phyloP scores from a whole-genome alignment of 2,888 invertebrate genomes.

The Zootermopsis nevadensis region DNA sequence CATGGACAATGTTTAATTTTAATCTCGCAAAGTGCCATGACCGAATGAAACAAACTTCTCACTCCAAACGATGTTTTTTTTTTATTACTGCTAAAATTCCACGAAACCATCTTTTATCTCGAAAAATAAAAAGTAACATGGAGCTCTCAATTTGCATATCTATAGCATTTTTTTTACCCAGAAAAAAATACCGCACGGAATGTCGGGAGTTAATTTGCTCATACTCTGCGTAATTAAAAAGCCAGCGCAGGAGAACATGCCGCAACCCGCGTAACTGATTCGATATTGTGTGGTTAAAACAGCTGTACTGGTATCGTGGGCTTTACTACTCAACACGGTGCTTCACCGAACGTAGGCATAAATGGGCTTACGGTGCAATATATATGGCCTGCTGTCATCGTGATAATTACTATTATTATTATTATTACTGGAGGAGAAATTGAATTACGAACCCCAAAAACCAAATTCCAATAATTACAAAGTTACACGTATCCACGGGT shows the following conservation, averaged over 20 bases:
- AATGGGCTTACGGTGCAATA: background rate
- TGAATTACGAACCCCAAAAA: conserved; percentile 4
- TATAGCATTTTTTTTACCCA: background rate
- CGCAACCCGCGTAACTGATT: background rate
- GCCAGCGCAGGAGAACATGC: background rate
- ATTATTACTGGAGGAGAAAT: background rate
- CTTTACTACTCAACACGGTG: background rate
- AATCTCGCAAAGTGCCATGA: conserved; percentile 29
- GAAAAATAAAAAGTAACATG: background rate
- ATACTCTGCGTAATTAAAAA: conserved; percentile 39
- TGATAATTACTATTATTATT: background rate
- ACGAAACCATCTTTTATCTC: conserved; percentile 24
- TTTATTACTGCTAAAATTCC: conserved; percentile 34
- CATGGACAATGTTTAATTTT: conserved; percentile 22
- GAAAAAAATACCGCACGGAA: conserved; percentile 18
- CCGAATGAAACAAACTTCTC: background rate
- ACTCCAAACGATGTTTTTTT: background rate
- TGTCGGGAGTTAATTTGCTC: conserved; percentile 43
- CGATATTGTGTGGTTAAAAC: background rate
- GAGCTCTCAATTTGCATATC: conserved; percentile 16
- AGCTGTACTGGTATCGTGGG: background rate
- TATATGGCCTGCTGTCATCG: background rate
- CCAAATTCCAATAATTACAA: conserved; percentile 25
- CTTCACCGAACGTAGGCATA: background rate
- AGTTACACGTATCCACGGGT: conserved; percentile 20